Evolutionary conservation across 2,113 vertebrate genomes (phyloP).

Genomic region (Lagopus muta): DNA sequence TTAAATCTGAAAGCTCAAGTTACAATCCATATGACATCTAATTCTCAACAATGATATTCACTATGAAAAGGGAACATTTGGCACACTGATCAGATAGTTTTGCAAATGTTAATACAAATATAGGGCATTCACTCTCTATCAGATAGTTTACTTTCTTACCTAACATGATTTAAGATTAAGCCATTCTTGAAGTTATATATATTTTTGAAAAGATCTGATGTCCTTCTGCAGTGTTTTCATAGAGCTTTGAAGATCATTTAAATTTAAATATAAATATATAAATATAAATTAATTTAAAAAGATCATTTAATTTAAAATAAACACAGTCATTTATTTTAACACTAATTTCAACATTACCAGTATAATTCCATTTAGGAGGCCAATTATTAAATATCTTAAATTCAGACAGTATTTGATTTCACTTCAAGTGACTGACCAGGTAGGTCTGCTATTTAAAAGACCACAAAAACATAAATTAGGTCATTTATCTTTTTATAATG

Average conservation of each 20-base stretch:
- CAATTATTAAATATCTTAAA: constrained; percentile 16
- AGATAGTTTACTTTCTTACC: background rate
- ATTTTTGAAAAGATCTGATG: background rate
- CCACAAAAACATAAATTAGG: background rate
- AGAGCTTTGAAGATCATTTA: background rate
- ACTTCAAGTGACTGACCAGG: background rate
- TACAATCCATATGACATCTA: background rate
- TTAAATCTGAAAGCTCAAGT: background rate
- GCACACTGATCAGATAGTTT: background rate
- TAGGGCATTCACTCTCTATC: background rate
- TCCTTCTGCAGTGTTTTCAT: background rate
- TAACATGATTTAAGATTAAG: background rate
- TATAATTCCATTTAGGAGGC: background rate
- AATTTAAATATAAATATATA: too few species aligned
- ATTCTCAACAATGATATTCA: background rate
- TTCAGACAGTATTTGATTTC: background rate
- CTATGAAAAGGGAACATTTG: background rate
- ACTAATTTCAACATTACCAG: background rate
- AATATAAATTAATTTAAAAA: too few species aligned
- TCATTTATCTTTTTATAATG: background rate
- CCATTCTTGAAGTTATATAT: background rate
- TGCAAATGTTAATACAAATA: background rate
- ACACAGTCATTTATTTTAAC: background rate
- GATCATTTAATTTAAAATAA: background rate
- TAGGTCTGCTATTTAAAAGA: background rate